Evolutionary conservation across 2,797 vertebrate species (phyloP).

Genomic region (Phyllotis vaccarum): DNA sequence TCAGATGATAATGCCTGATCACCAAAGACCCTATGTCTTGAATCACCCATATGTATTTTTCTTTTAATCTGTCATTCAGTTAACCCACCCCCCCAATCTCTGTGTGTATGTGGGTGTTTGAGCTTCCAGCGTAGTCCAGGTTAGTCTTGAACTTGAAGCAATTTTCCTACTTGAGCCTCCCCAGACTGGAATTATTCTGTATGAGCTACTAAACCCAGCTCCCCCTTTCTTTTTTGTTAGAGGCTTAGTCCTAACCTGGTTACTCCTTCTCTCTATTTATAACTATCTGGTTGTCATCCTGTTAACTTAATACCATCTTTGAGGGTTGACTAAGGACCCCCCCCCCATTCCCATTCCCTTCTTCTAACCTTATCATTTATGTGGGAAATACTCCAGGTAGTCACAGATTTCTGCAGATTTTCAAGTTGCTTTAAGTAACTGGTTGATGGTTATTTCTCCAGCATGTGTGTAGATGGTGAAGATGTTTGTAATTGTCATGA

Average conservation of each 20-base stretch:
- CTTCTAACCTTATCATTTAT: constrained; percentile 27
- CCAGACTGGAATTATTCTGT: neutral
- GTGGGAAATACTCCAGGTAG: constrained; percentile 55
- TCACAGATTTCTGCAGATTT: constrained; percentile 34
- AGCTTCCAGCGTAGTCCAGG: neutral
- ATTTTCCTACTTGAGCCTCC: neutral
- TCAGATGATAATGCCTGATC: constrained; percentile 39
- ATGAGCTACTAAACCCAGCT: neutral
- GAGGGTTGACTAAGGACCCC: constrained; percentile 33
- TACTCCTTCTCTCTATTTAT: constrained; percentile 47
- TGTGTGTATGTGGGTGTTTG: neutral
- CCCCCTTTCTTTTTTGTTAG: neutral
- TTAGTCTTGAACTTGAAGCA: neutral
- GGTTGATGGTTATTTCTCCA: constrained; percentile 34
- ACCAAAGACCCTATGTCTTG: constrained; percentile 53
- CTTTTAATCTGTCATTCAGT: constrained; percentile 26
- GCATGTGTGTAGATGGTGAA: neutral
- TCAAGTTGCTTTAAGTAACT: constrained; percentile 60
- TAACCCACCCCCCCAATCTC: neutral
- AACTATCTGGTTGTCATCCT: constrained; percentile 62
- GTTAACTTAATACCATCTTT: constrained; percentile 55
- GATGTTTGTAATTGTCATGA: constrained; percentile 23
- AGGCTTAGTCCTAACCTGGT: constrained; percentile 47
- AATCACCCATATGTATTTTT: constrained; percentile 65
- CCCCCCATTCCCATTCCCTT: neutral